A percentile compares a stretch with the other conserved stretches of the same genome.
phyloP scores from a whole-genome alignment of 1,140 invertebrate species.

The Brachionus manjavacas region DNA sequence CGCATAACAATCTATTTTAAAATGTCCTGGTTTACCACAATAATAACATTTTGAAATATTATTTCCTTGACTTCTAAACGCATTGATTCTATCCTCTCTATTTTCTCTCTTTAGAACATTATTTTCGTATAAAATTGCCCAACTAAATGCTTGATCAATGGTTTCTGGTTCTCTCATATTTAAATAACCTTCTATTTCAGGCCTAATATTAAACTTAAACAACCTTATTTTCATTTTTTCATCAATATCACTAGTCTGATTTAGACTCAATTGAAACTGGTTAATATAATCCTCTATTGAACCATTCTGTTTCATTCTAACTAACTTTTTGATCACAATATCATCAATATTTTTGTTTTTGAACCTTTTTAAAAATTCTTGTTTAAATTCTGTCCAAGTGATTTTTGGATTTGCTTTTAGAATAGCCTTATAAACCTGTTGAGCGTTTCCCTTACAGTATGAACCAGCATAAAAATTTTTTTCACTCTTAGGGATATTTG shows the following conservation, averaged over 20 bases:
- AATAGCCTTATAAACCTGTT: not conserved
- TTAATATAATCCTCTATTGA: not conserved
- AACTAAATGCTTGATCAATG: not conserved
- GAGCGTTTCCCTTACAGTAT: not conserved
- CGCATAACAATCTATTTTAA: not conserved
- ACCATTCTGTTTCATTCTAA: not conserved
- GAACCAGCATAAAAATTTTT: slow-evolving; percentile 11
- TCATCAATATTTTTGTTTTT: slow-evolving; percentile 10
- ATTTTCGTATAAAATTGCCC: not conserved
- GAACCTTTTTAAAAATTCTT: not conserved
- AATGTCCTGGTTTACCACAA: not conserved
- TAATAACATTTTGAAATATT: not conserved
- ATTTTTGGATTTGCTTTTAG: not conserved
- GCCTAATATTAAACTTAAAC: slow-evolving; percentile 22
- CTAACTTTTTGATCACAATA: slow-evolving; percentile 9
- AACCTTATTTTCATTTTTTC: too few species aligned
- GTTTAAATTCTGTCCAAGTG: too few species aligned
- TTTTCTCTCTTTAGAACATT: not conserved
- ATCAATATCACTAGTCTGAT: not conserved
- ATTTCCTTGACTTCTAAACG: not conserved
- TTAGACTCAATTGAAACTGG: slow-evolving; percentile 1
- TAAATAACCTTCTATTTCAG: slow-evolving; percentile 11
- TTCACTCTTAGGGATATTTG: not conserved
- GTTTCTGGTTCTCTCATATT: slow-evolving; percentile 11
- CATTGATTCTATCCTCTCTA: not conserved